Evolutionary conservation across 2,888 invertebrate species (phyloP).

Genomic region (Halocaridina rubra): DNA sequence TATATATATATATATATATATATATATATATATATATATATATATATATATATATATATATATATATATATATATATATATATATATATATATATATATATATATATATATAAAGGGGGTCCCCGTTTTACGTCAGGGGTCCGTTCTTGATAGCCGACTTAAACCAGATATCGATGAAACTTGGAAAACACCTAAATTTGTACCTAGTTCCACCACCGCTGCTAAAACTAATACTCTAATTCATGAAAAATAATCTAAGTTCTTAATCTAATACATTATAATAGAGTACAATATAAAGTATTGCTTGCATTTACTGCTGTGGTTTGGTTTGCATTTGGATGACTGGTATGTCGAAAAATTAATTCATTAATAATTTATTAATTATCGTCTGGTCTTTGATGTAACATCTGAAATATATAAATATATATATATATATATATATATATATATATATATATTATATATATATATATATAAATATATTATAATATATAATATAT

Average conservation of each 20-base stretch:
- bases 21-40: not conserved
- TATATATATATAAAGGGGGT: not conserved
- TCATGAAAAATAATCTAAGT: not conserved
- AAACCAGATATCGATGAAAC: too few species aligned
- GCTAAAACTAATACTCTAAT: not conserved
- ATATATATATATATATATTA: constrained; percentile 9
- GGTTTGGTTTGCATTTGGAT: too few species aligned
- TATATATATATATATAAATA: constrained; percentile 18
- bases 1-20: constrained; percentile 15
- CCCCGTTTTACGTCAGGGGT: too few species aligned
- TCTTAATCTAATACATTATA: not conserved
- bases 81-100: not conserved
- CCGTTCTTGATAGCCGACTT: too few species aligned
- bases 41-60: constrained; percentile 9
- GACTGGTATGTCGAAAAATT: not conserved
- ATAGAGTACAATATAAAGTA: not conserved
- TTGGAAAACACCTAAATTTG: too few species aligned
- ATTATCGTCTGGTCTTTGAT: not conserved
- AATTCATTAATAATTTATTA: not conserved
- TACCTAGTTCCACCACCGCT: not conserved
- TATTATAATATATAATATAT: not conserved
- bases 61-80: not conserved
- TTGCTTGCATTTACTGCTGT: not conserved
- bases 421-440: constrained; percentile 13
- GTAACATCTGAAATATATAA: not conserved